Conservation (phyloP, 2,113 vertebrate species). For the Bucco capensis region DNA sequence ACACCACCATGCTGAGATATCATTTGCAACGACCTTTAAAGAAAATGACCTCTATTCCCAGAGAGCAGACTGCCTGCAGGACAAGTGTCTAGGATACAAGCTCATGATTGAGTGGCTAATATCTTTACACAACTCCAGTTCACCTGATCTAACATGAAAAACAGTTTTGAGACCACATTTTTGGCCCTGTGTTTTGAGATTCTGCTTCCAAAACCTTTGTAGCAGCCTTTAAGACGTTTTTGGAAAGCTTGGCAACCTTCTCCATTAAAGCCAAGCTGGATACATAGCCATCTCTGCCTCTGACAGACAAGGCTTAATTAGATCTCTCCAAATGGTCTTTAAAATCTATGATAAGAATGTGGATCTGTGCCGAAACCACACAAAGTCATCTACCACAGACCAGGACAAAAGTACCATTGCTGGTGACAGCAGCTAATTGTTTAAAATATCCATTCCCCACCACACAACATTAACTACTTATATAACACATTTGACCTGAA, state of each 20-base stretch:
- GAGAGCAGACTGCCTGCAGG: background rate
- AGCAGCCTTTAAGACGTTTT: background rate
- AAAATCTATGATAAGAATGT: background rate
- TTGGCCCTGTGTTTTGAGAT: background rate
- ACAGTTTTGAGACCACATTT: background rate
- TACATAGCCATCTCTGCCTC: background rate
- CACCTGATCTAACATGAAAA: background rate
- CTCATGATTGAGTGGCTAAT: background rate
- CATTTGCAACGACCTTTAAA: background rate
- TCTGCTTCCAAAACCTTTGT: background rate
- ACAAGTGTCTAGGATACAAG: background rate
- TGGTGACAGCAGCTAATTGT: background rate
- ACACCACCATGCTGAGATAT: background rate
- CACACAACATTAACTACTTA: background rate
- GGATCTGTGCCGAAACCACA: background rate
- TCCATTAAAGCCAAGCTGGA: background rate
- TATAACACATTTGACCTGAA: background rate
- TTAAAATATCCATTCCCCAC: background rate
- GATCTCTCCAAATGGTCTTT: background rate
- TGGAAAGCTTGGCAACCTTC: background rate
- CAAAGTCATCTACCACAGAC: background rate
- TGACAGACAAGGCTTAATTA: background rate
- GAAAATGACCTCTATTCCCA: constrained; percentile 16
- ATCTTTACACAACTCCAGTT: background rate
- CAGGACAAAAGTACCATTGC: background rate